Evolutionary conservation across 1,140 invertebrate species (phyloP), one percentile per base, ranked within the genome.

Genomic region (Meloidogyne floridensis): DNA sequence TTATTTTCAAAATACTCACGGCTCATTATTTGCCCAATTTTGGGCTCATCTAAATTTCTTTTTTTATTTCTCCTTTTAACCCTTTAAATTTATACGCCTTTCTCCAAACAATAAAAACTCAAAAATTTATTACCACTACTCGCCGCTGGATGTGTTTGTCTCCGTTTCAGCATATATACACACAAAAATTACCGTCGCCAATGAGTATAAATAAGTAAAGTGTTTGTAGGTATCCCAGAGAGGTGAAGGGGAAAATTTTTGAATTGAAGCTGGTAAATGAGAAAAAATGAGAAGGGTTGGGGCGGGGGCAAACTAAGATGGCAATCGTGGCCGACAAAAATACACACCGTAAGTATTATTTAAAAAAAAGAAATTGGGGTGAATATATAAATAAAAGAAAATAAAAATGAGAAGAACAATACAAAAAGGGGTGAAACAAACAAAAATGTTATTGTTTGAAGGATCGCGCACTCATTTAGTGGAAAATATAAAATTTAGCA

Each of bases 371-470:
- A 65, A 65, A 65, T 65, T 65, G 59, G 59, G 59, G 59, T 65
- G 15, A 65, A 65, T n/a, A 65, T 65, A 65, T 65, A 32, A 32
- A 32, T 32, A 59, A n/a, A 47, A 47, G 47, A 47, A 47, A 47
- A 47, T 65, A n/a, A 65, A 65, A 65, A 59, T 59, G 11, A 59
- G 13, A 15, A 59, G 47, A 47, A 47, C 47, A 47, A 47, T 47
- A 47, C 47, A 47, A 47, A 47, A 59, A 54, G 53, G 11, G 11
- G 8, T 59, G 56, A 59, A 18, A 65, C 59, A 65, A 65, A 65
- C n/a, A 65, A 65, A 65, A 65, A 65, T 65, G 59, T 65, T 65
- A 65, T 65, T 65, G 59, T 65, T 65, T 65, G 59, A 65, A 65
- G 59, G 59, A 65, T 65, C 59, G 59, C 59, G 59, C 59, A 65